phyloP scores from a whole-genome alignment of 2,888 invertebrate genomes.

The Meandrusa payeni region DNA sequence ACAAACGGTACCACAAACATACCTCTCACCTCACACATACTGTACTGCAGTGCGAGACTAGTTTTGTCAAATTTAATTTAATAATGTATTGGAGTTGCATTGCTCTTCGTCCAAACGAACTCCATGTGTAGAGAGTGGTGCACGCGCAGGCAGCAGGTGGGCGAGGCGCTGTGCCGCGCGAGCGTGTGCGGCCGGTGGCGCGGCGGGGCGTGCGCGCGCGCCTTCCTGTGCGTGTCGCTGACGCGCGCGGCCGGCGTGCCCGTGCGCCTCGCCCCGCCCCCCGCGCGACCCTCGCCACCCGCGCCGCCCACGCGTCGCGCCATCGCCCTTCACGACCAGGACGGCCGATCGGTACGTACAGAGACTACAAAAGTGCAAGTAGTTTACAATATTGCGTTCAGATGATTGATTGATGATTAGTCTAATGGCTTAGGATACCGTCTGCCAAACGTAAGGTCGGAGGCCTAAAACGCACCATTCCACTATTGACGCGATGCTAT shows the following conservation, averaged over 20 bases:
- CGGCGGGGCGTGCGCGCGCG: conserved; percentile 39
- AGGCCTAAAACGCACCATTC: no score
- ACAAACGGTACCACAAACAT: conserved; percentile 14
- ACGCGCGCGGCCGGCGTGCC: conserved; percentile 35
- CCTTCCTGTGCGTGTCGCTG: conserved; percentile 48
- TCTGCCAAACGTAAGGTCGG: no score
- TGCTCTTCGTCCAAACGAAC: no score
- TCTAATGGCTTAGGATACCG: no score
- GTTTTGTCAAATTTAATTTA: no score
- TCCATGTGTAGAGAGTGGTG: neutral
- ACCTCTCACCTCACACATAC: no score
- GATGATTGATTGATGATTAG: no score
- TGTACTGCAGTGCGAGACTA: no score
- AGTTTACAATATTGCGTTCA: no score
- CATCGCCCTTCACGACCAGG: conserved; percentile 37
- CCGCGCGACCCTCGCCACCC: conserved; percentile 43
- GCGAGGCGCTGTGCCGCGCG: conserved; percentile 49
- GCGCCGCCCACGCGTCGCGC: conserved; percentile 42
- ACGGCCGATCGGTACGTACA: conserved; percentile 41
- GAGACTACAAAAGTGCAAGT: no score
- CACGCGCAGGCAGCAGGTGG: conserved; percentile 28
- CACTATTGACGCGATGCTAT: no score
- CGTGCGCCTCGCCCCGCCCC: conserved; percentile 41
- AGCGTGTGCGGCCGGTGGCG: conserved; percentile 56
- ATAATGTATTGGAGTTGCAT: no score